A percentile compares a stretch with the other conserved stretches of the same genome.
phyloP scores from a whole-genome alignment of 1,140 invertebrate species.

The Pollicipes pollicipes region DNA sequence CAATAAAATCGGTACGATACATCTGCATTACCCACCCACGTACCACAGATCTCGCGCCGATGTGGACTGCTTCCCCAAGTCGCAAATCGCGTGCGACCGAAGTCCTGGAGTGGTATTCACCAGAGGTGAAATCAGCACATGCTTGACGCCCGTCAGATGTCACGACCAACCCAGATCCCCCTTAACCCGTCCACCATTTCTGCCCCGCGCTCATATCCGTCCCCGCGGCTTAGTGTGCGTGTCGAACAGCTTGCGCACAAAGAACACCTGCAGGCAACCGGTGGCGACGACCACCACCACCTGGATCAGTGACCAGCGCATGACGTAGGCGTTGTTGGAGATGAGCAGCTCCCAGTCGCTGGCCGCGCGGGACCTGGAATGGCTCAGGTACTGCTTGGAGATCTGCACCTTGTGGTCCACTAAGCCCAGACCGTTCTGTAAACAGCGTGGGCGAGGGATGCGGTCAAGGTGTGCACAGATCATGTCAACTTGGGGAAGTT shows the following conservation, averaged over 20 bases:
- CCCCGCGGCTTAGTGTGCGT: constrained; percentile 33
- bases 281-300: constrained; percentile 60
- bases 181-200: too few relatives aligned
- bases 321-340: constrained; percentile 68
- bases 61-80: too few relatives aligned
- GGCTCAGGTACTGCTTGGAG: constrained; percentile 63
- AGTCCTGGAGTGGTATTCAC: too few relatives aligned
- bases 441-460: neutral
- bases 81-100: too few relatives aligned
- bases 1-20: too few relatives aligned
- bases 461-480: constrained; percentile 3
- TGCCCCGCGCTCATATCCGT: neutral
- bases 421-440: constrained; percentile 44
- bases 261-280: constrained; percentile 62
- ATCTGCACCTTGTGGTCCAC: constrained; percentile 70
- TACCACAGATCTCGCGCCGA: too few relatives aligned
- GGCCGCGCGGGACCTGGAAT: constrained; percentile 52
- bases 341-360: constrained; percentile 60
- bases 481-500: neutral
- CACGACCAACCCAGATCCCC: too few relatives aligned
- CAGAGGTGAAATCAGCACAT: too few relatives aligned
- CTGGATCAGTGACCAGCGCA: constrained; percentile 68
- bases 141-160: too few relatives aligned
- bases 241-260: constrained; percentile 72
- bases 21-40: too few relatives aligned